These are phyloP conservation scores for Hetaerina americana DNA, from an alignment of 1,140 invertebrate species.

Conservation along the genomic window DNA sequence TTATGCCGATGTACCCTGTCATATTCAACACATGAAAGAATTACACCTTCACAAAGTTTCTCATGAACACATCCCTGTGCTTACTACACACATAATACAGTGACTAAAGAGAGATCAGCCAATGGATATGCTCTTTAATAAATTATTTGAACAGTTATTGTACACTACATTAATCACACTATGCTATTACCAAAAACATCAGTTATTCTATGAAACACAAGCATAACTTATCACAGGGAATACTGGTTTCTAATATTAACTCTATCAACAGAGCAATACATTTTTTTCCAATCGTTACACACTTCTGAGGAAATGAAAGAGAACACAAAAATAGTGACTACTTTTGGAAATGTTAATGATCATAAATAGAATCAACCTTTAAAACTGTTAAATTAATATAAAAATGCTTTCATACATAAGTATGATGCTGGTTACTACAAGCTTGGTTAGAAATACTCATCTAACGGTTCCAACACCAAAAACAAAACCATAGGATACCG, in stretches of 20 bases:
- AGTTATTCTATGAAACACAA: neutral
- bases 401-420: too few relatives aligned
- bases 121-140: neutral
- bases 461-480: too few relatives aligned
- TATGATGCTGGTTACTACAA: too few relatives aligned
- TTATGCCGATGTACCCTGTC: neutral
- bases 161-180: neutral
- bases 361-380: too few relatives aligned
- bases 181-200: neutral
- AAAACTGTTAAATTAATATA: too few relatives aligned
- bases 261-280: neutral
- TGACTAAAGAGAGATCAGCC: neutral
- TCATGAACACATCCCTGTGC: too few relatives aligned
- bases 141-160: neutral
- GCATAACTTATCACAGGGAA: neutral
- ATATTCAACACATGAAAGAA: neutral
- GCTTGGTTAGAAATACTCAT: too few relatives aligned
- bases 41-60: too few relatives aligned
- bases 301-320: neutral
- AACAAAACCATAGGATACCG: too few relatives aligned
- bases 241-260: neutral
- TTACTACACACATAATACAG: neutral
- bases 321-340: too few relatives aligned
- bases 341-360: too few relatives aligned
- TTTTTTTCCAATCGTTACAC: too few relatives aligned